Conservation (phyloP, 2,888 invertebrate genomes). For the Polylopha cassiicola region DNA sequence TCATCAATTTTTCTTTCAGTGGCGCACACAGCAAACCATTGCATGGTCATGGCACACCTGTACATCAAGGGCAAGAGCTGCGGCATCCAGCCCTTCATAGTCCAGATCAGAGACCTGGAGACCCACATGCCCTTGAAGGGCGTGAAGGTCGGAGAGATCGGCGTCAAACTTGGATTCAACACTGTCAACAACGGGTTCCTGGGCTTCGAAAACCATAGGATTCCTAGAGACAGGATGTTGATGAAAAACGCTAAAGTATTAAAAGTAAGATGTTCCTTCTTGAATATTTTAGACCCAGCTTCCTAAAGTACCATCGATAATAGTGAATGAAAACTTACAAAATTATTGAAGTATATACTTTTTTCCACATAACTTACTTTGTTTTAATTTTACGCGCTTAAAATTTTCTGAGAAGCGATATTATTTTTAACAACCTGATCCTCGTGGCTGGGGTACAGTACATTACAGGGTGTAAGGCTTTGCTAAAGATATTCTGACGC, state of each 20-base stretch:
- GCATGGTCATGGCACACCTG: constrained; percentile 93
- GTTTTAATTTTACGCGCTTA: too few relatives aligned
- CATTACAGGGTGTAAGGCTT: too few relatives aligned
- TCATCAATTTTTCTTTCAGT: constrained; percentile 79
- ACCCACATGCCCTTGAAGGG: constrained; percentile 91
- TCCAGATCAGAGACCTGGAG: constrained; percentile 92
- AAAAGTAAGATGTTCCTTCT: too few relatives aligned
- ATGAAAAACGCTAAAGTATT: constrained; percentile 94
- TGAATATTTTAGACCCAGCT: too few relatives aligned
- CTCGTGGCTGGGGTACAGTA: too few relatives aligned
- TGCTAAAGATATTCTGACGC: too few relatives aligned
- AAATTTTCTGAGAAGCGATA: too few relatives aligned
- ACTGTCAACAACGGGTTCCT: constrained; percentile 95
- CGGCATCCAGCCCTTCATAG: constrained; percentile 94
- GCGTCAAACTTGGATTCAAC: constrained; percentile 93
- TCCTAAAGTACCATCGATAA: too few relatives aligned
- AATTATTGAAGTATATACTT: too few relatives aligned
- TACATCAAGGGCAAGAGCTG: constrained; percentile 86
- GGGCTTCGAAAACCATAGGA: constrained; percentile 89
- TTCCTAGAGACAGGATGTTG: constrained; percentile 91
- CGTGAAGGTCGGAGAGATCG: constrained; percentile 95
- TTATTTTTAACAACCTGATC: too few relatives aligned
- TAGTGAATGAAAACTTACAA: too few relatives aligned
- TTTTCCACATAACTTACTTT: too few relatives aligned
- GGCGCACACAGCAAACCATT: constrained; percentile 94